Base-by-base conservation (phyloP, 1,140 invertebrate species). In the Tigriopus japonicus region DNA sequence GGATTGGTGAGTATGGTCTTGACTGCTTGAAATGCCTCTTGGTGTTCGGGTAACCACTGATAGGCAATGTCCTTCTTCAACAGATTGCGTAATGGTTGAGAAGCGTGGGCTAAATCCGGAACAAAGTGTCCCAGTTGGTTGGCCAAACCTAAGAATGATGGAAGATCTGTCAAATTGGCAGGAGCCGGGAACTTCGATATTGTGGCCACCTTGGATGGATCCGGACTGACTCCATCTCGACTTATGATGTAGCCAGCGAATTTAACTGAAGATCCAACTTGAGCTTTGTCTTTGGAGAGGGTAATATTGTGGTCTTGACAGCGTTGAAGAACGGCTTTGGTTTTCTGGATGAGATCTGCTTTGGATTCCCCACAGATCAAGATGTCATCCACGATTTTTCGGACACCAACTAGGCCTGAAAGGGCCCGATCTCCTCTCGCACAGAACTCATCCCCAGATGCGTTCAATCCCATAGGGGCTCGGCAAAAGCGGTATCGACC, bases 281-380 rank as follows among this genome's bases (percentile, higher is more conserved):
- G 40, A 51, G 65, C 65, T 45, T 69, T 69, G 1, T 65, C 58
- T 5, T 59, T 60, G 54, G 66, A 67, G 0, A 69, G 62, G 19
- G 60, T 70, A 15, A 66, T 67, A 23, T 62, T 54, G 55, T 63
- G 62, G 9, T 60, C 40, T 41, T 62, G 62, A 55, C 65, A 68
- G 1, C 62, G 15, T 21, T 64, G 10, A 1, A 43, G 1, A 43
- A 60, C 23, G 17, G 14, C 15, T 2, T 60, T 23, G 12, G 42
- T 21, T 23, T 17, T 17, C 7, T 58, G 14, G 3, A 40, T 13
- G 7, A 60, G 7, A n/a, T 60, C 59, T 14, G 1, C 40, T 28
- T 10, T 35, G 21, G 59, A 56, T 17, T 55, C 42, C 19, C 42
- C 49, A 43, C 49, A 66, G 1, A 43, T 24, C 17, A 64, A 21